A percentile compares a stretch with the other conserved stretches of the same genome.
Conservation (phyloP, 2,888 invertebrate species). For the Microctonus brassicae region DNA sequence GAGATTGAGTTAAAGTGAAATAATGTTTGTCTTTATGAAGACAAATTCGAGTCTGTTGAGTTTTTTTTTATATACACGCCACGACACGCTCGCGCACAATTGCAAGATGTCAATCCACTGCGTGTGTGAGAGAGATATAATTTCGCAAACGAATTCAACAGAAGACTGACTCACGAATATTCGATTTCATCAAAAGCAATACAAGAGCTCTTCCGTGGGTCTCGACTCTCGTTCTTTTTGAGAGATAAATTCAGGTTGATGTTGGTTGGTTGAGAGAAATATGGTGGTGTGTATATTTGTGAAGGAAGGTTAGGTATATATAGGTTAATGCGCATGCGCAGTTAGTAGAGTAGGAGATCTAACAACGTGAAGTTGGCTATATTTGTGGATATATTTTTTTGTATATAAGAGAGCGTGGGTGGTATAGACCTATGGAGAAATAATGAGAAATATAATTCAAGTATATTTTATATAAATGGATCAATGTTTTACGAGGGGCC, state of each 20-base stretch:
- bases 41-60: too few relatives aligned
- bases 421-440: background rate
- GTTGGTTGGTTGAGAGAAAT: slow-evolving; percentile 37
- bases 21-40: background rate
- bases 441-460: background rate
- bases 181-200: background rate
- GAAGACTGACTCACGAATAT: slow-evolving; percentile 3
- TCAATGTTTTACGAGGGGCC: background rate
- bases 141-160: background rate
- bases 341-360: background rate
- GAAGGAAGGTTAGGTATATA: background rate
- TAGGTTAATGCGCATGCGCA: slow-evolving; percentile 44
- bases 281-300: slow-evolving; percentile 40
- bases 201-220: background rate
- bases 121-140: background rate
- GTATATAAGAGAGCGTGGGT: background rate
- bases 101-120: background rate
- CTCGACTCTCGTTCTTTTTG: background rate
- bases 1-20: background rate
- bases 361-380: background rate
- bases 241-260: background rate
- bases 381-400: background rate
- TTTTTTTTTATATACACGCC: background rate
- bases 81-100: background rate
- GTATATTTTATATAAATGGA: background rate